Evolutionary conservation across 2,888 invertebrate species (phyloP).

Genomic region (Troides oblongomaculatus): DNA sequence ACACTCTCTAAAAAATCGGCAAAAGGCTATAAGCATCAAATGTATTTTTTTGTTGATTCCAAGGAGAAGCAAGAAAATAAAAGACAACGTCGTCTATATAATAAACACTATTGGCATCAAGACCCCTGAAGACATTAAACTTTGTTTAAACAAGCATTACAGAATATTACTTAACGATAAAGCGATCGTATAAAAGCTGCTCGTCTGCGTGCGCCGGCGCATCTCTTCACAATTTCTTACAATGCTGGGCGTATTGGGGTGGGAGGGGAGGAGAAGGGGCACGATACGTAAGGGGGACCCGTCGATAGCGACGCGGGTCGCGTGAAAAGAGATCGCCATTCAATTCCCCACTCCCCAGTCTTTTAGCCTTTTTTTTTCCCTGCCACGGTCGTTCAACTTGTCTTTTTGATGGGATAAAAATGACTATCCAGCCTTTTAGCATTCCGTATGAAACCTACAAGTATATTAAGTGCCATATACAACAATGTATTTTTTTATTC

Average conservation of each 20-base stretch:
- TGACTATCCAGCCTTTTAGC: slow-evolving; percentile 32
- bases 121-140: too few species aligned
- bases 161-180: not conserved
- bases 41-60: too few species aligned
- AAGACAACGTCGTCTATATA: too few species aligned
- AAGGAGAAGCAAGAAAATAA: too few species aligned
- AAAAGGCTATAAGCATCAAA: too few species aligned
- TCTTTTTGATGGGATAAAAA: slow-evolving; percentile 47
- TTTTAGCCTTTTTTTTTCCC: slow-evolving; percentile 38
- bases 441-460: slow-evolving; percentile 7
- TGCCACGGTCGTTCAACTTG: slow-evolving; percentile 63
- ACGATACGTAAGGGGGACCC: not conserved
- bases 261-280: not conserved
- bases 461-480: too few species aligned
- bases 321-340: slow-evolving; percentile 39
- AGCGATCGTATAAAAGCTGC: not conserved
- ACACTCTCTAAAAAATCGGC: too few species aligned
- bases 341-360: slow-evolving; percentile 37
- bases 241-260: slow-evolving; percentile 2
- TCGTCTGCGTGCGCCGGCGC: slow-evolving; percentile 20
- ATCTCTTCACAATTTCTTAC: slow-evolving; percentile 5
- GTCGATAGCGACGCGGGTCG: slow-evolving; percentile 28
- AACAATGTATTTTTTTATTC: too few species aligned
- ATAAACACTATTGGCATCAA: too few species aligned
- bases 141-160: not conserved